Evolutionary conservation across 2,888 invertebrate genomes (phyloP), one percentile per base, ranked within the genome.

Genomic region (Chloroclystis v-ata): DNA sequence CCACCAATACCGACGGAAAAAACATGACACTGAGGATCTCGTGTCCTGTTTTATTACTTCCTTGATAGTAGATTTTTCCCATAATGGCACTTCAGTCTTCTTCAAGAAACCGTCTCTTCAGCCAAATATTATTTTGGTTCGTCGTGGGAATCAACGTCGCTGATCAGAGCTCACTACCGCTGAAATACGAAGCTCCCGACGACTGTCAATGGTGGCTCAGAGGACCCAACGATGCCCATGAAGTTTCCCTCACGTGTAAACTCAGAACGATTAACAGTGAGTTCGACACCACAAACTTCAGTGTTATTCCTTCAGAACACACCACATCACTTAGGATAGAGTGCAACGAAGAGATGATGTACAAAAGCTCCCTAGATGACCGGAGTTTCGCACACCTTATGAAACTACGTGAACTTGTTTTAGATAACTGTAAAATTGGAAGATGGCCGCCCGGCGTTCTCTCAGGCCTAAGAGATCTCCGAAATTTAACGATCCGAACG

Each of bases 361-460:
- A 94, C 52, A 91, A 93, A 67, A 95, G 94, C 73, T 92, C 93
- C 47, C 81, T 95, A 64, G 92, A 94, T 71, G 91, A 93, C 56
- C 89, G 91, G 53, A 93, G 94, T 69, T 94, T 96, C 65, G 90
- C 93, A 25, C 95, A 96, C 84, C 88, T 97, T 65, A 90, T 92
- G 56, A 92, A 94, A 68, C 89, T 97, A 54, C 91, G 94, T 69
- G 94, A 94, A 71, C 89, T 97, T 65, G 91, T 93, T 69, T 89
- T 97, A 69, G 94, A 94, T 78, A 93, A 94, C 78, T 97, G 97
- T 89, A 96, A 96, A 88, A 88, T 97, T 74, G 92, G 92, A 60
- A 91, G 93, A 78, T 93, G 96, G 91, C 94, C 94, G 54, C 90
- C 93, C 30, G 93, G 93, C 56, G 93, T 95, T 37, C 89, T 97